Conservation (phyloP, 2,113 vertebrate species). For the Tragelaphus strepsiceros region DNA sequence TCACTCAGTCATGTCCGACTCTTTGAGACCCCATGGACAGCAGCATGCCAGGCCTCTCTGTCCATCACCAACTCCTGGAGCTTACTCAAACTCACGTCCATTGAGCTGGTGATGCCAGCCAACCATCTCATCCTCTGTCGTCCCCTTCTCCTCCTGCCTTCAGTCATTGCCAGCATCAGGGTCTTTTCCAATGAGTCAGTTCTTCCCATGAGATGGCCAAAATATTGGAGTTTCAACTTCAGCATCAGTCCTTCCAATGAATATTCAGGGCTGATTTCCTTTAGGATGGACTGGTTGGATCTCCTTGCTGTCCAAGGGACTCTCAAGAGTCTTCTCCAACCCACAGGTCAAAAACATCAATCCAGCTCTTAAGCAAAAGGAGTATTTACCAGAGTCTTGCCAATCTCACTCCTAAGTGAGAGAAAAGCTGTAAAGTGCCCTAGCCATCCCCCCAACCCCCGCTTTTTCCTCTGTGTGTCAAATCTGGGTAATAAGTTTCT, state of each 20-base stretch:
- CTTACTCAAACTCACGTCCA: not conserved
- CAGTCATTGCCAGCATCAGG: not conserved
- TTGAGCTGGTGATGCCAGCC: not conserved
- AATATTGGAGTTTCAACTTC: not conserved
- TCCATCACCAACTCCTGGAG: not conserved
- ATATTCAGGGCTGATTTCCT: not conserved
- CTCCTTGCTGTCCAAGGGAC: not conserved
- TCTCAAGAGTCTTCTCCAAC: not conserved
- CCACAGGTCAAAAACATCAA: not conserved
- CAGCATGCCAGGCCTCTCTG: not conserved
- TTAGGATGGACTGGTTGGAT: not conserved
- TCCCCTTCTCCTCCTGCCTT: not conserved
- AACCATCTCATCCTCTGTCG: not conserved
- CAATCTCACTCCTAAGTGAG: not conserved
- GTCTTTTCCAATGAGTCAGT: not conserved
- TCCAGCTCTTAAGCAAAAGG: not conserved
- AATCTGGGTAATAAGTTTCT: not conserved
- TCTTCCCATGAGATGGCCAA: not conserved
- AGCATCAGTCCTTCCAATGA: not conserved
- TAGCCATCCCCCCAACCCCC: accelerated
- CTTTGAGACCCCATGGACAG: not conserved
- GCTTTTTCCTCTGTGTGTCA: not conserved
- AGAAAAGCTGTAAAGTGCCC: not conserved
- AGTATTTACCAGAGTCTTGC: not conserved
- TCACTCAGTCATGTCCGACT: not conserved